Conservation (phyloP, 2,888 invertebrate species). For the Hypena proboscidalis region DNA sequence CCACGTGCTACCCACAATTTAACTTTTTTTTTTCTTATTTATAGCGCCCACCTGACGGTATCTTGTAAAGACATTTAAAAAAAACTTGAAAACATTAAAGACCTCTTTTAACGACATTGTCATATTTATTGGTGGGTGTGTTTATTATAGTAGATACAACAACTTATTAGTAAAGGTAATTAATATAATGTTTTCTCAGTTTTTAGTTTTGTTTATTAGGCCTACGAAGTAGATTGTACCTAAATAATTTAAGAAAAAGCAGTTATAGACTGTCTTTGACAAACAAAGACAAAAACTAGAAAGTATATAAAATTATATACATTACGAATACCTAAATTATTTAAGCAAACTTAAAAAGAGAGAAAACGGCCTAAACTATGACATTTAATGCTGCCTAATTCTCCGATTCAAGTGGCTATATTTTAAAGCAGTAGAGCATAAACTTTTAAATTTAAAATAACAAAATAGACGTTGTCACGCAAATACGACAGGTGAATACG, state of each 20-base stretch:
- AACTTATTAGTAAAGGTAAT: too few relatives aligned
- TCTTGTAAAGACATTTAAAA: conserved; percentile 3
- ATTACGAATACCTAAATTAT: too few relatives aligned
- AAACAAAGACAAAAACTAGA: too few relatives aligned
- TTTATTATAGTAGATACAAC: too few relatives aligned
- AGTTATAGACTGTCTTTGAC: too few relatives aligned
- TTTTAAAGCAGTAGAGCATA: conserved; percentile 15
- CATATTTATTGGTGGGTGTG: too few relatives aligned
- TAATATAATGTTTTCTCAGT: neutral
- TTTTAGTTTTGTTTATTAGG: too few relatives aligned
- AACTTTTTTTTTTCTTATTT: conserved; percentile 34
- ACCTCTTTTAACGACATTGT: too few relatives aligned
- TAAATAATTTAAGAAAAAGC: too few relatives aligned
- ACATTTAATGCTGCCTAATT: conserved; percentile 15
- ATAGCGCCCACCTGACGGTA: conserved; percentile 49
- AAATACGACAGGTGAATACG: conserved; percentile 58
- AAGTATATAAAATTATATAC: too few relatives aligned
- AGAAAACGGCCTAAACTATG: conserved; percentile 7
- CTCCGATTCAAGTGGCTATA: conserved; percentile 15
- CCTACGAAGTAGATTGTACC: too few relatives aligned
- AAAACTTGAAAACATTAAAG: conserved; percentile 8
- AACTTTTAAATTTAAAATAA: conserved; percentile 20
- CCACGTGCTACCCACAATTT: conserved; percentile 56
- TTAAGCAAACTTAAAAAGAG: conserved; percentile 6
- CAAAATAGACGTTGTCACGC: conserved; percentile 37